Conservation (phyloP, 2,888 invertebrate species). For the Watsonalla cultraria region DNA sequence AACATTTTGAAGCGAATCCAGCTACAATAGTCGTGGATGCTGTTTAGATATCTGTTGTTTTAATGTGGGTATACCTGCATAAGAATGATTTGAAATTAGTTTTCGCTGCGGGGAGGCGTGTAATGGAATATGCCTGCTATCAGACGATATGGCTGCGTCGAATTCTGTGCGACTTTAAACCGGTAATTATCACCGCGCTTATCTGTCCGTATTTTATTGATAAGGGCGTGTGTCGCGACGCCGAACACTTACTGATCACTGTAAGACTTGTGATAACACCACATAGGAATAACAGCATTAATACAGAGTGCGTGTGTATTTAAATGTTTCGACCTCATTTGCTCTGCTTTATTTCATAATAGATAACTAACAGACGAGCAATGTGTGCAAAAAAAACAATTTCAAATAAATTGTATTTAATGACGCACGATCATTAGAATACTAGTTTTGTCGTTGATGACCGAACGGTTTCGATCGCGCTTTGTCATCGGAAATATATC, state of each 20-base stretch:
- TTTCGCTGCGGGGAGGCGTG: background rate
- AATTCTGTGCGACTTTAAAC: slow-evolving; percentile 10
- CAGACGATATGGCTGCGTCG: background rate
- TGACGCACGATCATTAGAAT: no score
- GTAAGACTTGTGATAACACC: slow-evolving; percentile 14
- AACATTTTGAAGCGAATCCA: no score
- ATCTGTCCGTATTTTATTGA: slow-evolving; percentile 22
- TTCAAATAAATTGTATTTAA: no score
- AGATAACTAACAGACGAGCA: background rate
- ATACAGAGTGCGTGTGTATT: background rate
- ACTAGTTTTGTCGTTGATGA: no score
- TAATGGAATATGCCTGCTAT: background rate
- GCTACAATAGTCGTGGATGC: no score
- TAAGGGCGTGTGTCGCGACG: slow-evolving; percentile 23
- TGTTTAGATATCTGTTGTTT: no score
- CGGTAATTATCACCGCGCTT: slow-evolving; percentile 26
- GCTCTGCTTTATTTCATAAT: background rate
- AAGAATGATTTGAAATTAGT: no score
- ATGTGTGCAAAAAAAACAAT: no score
- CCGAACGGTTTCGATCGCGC: no score
- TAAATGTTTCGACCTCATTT: background rate
- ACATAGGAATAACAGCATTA: background rate
- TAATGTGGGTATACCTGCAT: no score
- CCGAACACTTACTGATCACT: slow-evolving; percentile 13
- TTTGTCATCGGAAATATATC: no score